Evolutionary conservation across 1,140 invertebrate species (phyloP), one percentile per base, ranked within the genome.

Genomic region (Drosophila suzukii): DNA sequence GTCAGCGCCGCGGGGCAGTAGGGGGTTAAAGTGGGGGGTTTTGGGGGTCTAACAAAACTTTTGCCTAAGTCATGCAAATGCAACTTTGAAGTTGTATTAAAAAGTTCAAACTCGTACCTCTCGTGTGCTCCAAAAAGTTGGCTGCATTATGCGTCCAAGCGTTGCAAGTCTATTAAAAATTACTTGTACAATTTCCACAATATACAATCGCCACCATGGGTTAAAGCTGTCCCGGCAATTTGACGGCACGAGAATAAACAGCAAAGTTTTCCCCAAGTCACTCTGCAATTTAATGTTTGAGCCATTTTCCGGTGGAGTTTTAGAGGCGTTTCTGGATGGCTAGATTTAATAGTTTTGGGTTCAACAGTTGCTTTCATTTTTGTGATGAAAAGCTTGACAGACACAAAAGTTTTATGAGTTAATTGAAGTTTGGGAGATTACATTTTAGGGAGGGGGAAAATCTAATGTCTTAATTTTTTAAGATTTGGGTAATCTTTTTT

Each of bases 161-260:
- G 68, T 75, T 63, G 75, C 75, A 51, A 86, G 79, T 86, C 76
- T 89, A 83, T 89, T 88, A 89, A 77, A 89, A 89, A 88, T 80
- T 62, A 63, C 67, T 83, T 77, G 51, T 57, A 75, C 50, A 63
- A 56, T 76, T 70, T 78, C 17, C 39, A 58, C 54, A 47, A 54
- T 49, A 58, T 32, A 68, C 65, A 68, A 54, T 68, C 65, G 47
- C 61, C 60, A 66, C 65, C 47, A 68, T 68, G 38, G 47, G 47
- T 68, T 68, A 68, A 68, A 68, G 65, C 65, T 68, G 47, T 30
- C 65, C 47, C 47, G 24, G 32, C 65, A 68, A 68, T 68, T 66
- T 73, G 58, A 63, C 51, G 50, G 43, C 36, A 55, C 36, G 17
- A 46, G 17, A 47, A 56, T 57, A 59, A 75, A 66, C 54, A 66